Evolutionary conservation across 2,888 invertebrate species (phyloP).

Genomic region (Taphrorychus bicolor): DNA sequence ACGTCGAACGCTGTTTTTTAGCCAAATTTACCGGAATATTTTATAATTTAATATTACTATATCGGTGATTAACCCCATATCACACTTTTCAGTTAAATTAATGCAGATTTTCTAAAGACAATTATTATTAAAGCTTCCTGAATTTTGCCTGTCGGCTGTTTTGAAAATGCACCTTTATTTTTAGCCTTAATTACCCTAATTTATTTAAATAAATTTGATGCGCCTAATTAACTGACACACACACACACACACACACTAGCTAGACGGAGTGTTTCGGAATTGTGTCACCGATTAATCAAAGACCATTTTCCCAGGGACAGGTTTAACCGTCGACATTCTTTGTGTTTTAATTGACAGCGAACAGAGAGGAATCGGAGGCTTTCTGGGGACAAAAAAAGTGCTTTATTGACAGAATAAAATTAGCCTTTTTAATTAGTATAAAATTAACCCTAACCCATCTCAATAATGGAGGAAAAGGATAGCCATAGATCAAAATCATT

Average conservation of each 20-base stretch:
- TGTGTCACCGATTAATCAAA: constrained; percentile 36
- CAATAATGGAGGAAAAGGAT: too few species aligned
- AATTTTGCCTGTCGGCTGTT: too few species aligned
- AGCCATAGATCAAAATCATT: too few species aligned
- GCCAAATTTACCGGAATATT: neutral
- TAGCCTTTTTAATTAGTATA: too few species aligned
- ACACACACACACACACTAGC: constrained; percentile 21
- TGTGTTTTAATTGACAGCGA: constrained; percentile 26
- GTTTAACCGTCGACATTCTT: constrained; percentile 27
- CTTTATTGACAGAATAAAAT: neutral
- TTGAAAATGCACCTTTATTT: constrained; percentile 4
- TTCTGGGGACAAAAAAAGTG: neutral
- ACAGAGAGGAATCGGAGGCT: constrained; percentile 2
- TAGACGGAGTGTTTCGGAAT: constrained; percentile 29
- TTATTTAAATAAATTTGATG: constrained; percentile 32
- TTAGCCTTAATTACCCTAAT: constrained; percentile 22
- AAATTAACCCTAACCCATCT: too few species aligned
- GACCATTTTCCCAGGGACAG: constrained; percentile 22
- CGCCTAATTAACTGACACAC: constrained; percentile 34
- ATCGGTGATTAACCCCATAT: too few species aligned
- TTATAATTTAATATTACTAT: neutral
- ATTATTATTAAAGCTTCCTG: too few species aligned
- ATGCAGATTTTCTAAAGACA: too few species aligned
- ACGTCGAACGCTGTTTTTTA: constrained; percentile 1
- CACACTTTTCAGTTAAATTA: too few species aligned